Evolutionary conservation across 1,140 invertebrate species (phyloP), one percentile per base, ranked within the genome.

Genomic region (Drosophila insularis): DNA sequence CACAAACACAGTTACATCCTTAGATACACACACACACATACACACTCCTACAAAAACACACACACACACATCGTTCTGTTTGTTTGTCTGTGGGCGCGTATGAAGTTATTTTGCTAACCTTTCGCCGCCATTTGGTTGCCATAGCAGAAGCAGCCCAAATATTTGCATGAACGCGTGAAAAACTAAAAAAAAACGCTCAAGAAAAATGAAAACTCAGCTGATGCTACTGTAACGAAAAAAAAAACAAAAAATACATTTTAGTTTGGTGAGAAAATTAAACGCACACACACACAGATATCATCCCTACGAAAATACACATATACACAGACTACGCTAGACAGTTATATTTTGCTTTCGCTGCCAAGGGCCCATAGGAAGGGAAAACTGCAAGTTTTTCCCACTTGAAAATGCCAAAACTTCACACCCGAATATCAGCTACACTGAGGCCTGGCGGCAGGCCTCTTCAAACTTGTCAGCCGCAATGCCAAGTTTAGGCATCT

Each of bases 81-180:
- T 60, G 27, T 53, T 39, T 37, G 53, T 59, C 56, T 68, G 43
- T 63, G 53, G 54, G 63, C 67, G 71, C 71, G 56, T 81, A 86
- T 89, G 70, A 89, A 89, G 84, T 84, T 89, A 89, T 89, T 89
- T 89, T 84, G 84, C 74, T 89, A 89, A 89, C 84, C 84, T 89
- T 89, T 87, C 68, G 80, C 72, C 68, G 77, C 65, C 84, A 74
- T 84, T 89, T 84, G 64, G 82, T 81, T 86, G 74, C 68, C 75
- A 79, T 71, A 68, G 80, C 27, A 61, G 27, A 56, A 40, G 21
- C 68, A 66, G 74, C 68, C 71, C 82, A 86, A 86, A 86, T 86
- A 89, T 86, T 86, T 86, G 84, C 84, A 87, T 80, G 77, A 74
- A 69, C 86, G 79, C 79, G 67, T 72, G 73, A 71, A 80, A 78